Percentiles rank a stretch among this genome's conserved stretches.
Conservation (phyloP, 2,797 vertebrate genomes). For the Tarsius wallacei region DNA sequence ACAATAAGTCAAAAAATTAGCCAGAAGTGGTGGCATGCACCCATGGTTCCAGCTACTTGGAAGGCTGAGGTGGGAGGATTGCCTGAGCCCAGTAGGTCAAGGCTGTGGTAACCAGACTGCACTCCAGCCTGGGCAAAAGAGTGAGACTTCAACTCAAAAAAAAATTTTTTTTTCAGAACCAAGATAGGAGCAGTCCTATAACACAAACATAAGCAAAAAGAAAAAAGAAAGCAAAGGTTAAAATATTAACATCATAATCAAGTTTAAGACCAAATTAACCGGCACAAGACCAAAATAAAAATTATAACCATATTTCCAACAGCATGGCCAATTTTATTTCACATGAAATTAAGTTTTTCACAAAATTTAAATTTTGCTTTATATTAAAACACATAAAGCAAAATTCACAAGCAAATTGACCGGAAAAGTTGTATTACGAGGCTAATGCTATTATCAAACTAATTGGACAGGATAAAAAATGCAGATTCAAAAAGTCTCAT, state of each 20-base stretch:
- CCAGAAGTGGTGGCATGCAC: no score
- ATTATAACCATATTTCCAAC: background rate
- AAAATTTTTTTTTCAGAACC: background rate
- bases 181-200: background rate
- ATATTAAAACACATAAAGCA: background rate
- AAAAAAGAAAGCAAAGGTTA: slow-evolving; percentile 14
- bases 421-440: background rate
- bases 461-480: background rate
- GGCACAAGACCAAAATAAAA: background rate
- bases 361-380: background rate
- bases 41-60: no score
- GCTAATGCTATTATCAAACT: background rate
- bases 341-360: background rate
- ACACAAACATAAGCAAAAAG: background rate
- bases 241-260: background rate
- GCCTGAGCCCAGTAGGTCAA: no score
- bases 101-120: no score
- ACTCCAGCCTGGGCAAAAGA: no score
- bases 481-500: slow-evolving; percentile 19
- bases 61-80: no score
- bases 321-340: background rate
- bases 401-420: background rate
- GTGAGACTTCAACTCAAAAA: no score
- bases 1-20: no score
- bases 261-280: background rate